Evolutionary conservation across 2,888 invertebrate genomes (phyloP), one percentile per base, ranked within the genome.

Genomic region (Synergus laeviventris): DNA sequence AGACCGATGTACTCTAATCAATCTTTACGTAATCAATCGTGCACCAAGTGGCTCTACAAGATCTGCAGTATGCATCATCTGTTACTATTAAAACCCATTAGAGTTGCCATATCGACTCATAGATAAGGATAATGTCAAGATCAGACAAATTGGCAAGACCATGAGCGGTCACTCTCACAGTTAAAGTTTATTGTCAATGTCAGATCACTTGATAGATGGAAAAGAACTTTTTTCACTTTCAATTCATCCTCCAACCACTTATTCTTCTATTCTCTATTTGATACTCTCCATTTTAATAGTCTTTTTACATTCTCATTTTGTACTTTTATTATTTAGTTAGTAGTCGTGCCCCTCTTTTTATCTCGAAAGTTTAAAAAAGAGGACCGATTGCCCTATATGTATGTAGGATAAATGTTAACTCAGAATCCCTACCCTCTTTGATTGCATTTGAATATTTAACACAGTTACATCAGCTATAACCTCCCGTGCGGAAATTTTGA

Each of bases 1-100:
- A 66, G 42, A 66, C 42, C 42, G 45, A 66, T 66, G 66, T 21
- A 45, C 66, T 66, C 49, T 49, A 49, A 49, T 49, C 49, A 49
- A 49, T 49, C 12, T 56, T 56, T 24, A 24, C 56, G 16, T 70
- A 70, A 70, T 70, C 45, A 70, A 70, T 70, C n/a, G n/a, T 70
- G 16, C 31, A 49, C n/a, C 14, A 70, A 70, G 16, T 45, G n/a
- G n/a, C 21, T 31, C 9, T 16, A 21, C 49, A 70, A 36, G 12
- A 24, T 24, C 21, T 56, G 21, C 3, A 24, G 5, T 21, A 21
- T 56, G 21, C 18, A 12, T 21, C 3, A 12, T 56, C 21, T 12
- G 21, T 18, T 12, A 21, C 21, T 56, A 56, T 56, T 56, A 12
- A 56, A 56, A 56, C 21, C 14, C 11, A 14, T 24, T 56, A 5